Conservation (phyloP, 2,888 invertebrate genomes). For the Drosophila demipolita region DNA sequence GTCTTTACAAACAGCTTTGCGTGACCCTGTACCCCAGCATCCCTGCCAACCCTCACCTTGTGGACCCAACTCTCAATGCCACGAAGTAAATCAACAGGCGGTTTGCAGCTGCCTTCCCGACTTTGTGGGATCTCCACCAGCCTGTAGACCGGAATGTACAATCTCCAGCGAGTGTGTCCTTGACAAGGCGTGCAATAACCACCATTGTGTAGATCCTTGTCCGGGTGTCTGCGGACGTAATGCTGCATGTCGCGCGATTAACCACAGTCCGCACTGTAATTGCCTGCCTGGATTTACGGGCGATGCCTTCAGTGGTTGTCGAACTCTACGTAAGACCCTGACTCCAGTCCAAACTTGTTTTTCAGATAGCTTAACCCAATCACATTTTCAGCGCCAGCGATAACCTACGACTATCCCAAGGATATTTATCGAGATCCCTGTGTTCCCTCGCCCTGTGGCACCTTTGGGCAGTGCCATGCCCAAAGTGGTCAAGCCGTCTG, state of each 20-base stretch:
- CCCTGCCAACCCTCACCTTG: conserved; percentile 88
- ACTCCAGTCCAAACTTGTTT: neutral
- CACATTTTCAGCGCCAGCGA: conserved; percentile 63
- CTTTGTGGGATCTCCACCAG: conserved; percentile 89
- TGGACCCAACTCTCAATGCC: conserved; percentile 88
- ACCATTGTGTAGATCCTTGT: conserved; percentile 90
- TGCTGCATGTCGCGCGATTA: conserved; percentile 86
- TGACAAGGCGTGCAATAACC: conserved; percentile 88
- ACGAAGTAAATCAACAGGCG: conserved; percentile 86
- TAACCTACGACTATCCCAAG: conserved; percentile 62
- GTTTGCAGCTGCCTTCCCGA: conserved; percentile 88
- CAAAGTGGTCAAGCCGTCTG: conserved; percentile 87
- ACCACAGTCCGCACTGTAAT: conserved; percentile 91
- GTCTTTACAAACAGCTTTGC: conserved; percentile 66
- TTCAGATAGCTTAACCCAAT: conserved; percentile 13
- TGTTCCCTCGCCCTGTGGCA: conserved; percentile 89
- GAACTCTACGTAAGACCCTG: conserved; percentile 85
- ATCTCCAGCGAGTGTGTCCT: conserved; percentile 88
- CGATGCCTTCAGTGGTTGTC: conserved; percentile 89
- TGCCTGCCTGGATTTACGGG: conserved; percentile 89
- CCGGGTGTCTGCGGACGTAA: conserved; percentile 90
- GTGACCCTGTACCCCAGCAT: conserved; percentile 83
- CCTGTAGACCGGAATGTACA: conserved; percentile 92
- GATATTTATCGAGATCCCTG: conserved; percentile 87
- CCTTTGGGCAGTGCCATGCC: conserved; percentile 87